Base-by-base conservation (phyloP, 2,797 vertebrate genomes). In the Microcaecilia unicolor region DNA sequence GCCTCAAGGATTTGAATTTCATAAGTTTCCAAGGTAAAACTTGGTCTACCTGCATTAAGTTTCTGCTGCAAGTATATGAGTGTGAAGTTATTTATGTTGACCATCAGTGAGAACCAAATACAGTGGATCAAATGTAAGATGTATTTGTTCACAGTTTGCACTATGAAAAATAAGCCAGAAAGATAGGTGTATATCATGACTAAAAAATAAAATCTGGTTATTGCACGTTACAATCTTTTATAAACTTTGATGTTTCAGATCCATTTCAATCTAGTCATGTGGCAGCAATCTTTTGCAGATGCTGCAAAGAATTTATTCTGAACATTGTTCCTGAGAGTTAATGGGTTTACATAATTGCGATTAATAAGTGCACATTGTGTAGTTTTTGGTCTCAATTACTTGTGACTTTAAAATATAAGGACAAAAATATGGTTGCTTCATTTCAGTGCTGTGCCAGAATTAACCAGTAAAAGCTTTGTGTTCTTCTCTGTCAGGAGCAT, bases 371-470 rank as follows among this genome's bases (percentile, higher is more conserved):
- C 57, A 20, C 20, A 8, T 20, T 55, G 31, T 55, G 31, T 34
- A 12, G 7, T 15, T 28, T 11, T 25, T 27, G 9, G 31, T 30
- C 1, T 1, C n/a, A 4, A 43, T 44, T 23, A 34, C 33, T 37
- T 28, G 17, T 3, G 23, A 19, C 29, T 49, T 12, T 12, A 16
- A 15, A 18, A 10, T 37, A 10, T 35, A 27, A 35, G n/a, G 27
- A 18, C 12, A n/a, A 28, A 48, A 8, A 20, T 53, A 55, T 58
- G 51, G 17, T 55, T 47, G 9, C 34, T 17, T 57, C 15, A 9
- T 30, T 51, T 49, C 22, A 20, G 15, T 46, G 25, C 28, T 20
- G 15, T 28, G 22, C 9, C n/a, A 2, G 21, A 31, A 8, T 25
- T 25, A 35, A 48, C 30, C 18, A 12, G n/a, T 28, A 31, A 36